These are phyloP conservation scores for Percopsis omiscomaycus DNA, from an alignment of 2,797 vertebrate genomes.

Conservation along the genomic window DNA sequence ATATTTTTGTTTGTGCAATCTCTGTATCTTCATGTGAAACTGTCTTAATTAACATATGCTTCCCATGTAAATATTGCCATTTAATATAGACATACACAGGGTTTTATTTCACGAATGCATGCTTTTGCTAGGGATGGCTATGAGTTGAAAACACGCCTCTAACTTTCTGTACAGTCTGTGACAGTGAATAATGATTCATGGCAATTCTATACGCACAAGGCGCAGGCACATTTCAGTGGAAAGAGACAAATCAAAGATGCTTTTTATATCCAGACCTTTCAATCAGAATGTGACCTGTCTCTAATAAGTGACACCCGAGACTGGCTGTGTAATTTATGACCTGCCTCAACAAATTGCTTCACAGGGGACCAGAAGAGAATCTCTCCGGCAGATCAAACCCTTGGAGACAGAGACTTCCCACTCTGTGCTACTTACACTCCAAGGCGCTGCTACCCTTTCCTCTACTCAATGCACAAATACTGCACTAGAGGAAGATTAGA, in stretches of 20 bases:
- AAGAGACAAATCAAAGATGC: constrained; percentile 60
- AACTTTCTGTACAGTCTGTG: constrained; percentile 1
- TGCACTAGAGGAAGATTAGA: constrained; percentile 25
- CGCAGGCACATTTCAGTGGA: constrained; percentile 47
- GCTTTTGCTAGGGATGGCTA: too few relatives aligned
- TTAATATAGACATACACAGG: too few relatives aligned
- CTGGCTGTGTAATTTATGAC: constrained; percentile 70
- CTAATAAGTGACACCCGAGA: constrained; percentile 68
- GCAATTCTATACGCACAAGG: constrained; percentile 42
- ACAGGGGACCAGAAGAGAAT: constrained; percentile 59
- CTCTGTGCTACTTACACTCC: constrained; percentile 15
- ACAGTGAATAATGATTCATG: constrained; percentile 55
- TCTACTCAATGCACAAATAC: constrained; percentile 2
- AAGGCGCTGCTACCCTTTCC: background rate
- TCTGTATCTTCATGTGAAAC: too few relatives aligned
- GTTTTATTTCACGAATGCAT: too few relatives aligned
- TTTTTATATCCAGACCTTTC: constrained; percentile 74
- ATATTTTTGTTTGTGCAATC: too few relatives aligned
- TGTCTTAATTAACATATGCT: too few relatives aligned
- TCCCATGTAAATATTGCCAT: too few relatives aligned
- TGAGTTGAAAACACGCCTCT: background rate
- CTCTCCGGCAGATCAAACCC: constrained; percentile 48
- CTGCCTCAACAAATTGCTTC: constrained; percentile 75
- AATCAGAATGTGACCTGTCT: constrained; percentile 68
- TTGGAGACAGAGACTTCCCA: constrained; percentile 26